Evolutionary conservation across 1,140 invertebrate species (phyloP), one percentile per base, ranked within the genome.

Genomic region (Lordiphosa stackelbergi): DNA sequence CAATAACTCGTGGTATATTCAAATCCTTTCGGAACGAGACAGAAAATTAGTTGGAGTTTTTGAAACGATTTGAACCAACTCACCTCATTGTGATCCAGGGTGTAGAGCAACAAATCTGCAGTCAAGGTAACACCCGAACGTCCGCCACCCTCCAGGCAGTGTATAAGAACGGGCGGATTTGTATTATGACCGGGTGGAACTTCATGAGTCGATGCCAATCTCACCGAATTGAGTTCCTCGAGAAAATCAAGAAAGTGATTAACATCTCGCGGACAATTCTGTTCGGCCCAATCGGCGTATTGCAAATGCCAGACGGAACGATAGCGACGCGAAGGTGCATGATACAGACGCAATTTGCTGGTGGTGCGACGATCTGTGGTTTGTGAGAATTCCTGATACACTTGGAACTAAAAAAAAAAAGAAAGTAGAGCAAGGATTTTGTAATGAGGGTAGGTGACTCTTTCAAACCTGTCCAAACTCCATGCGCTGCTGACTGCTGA

Each of bases 1-100:
- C 90, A 24, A 96, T 91, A 0, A 94, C 93, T 53, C 93, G 90
- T 0, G 94, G 92, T 68, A 96, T 92, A 87, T 95, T 93, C 54
- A 95, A 88, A 85, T 94, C 93, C 92, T 94, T 87, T 2, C 88
- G 59, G 81, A 64, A 28, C 22, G 5, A 6, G 22, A 19, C 5
- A 45, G 12, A 9, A 41, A 51, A 16, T 19, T 24, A n/a, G 10
- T 36, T 49, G 36, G n/a, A 7, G 28, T 38, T 48, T 10, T 19
- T 3, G 3, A 22, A 38, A 0, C 6, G 4, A 3, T n/a, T 49
- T 51, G 34, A 13, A 7, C 34, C 5, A 0, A 12, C 84, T 87
- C 87, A 95, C 94, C 90, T 95, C 93, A 88, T 95, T 96, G 78
- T 95, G 93, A 89, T 96, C 94, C n/a, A 96, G 88, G 45, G 94